Evolutionary conservation across 2,888 invertebrate genomes (phyloP), one percentile per base, ranked within the genome.

Genomic region (Artemia sp.): DNA sequence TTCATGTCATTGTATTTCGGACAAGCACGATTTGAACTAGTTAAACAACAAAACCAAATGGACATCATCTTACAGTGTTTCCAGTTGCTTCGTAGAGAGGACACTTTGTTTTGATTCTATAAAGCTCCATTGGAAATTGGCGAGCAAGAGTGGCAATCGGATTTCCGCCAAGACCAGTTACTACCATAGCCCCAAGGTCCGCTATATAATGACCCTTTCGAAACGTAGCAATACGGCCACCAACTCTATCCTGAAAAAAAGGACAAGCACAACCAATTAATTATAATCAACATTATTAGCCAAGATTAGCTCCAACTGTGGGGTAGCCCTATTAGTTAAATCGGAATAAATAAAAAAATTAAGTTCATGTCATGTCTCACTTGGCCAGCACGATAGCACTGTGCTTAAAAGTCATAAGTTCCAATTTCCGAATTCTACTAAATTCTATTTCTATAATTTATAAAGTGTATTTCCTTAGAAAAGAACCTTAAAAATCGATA

Each of bases 31-130:
- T 38, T 2, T 4, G 38, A 38, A 38, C 38, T 38, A 38, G 38
- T 38, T 6, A 38, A 38, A 38, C 38, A 38, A 38, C 6, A 38
- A 38, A 38, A 38, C 1, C 38, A 38, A 38, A 38, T 38, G 38
- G 38, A 38, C 6, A 38, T 38, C 51, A 51, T 75, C 77, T 79
- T 75, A 85, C 94, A 73, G 93, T 91, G 76, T 88, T 89, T 12
- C 96, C 97, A 75, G 88, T 90, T n/a, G 92, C 88, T 78, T 96
- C 95, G 79, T 92, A 98, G 24, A 98, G 81, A 0, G 96, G 95
- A 78, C 96, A 96, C 77, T 92, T 92, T 78, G 93, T 94, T 74
- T 90, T 86, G 73, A 97, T 94, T 77, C 92, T 90, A 76, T 92
- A 89, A 72, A 97, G 82, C 77, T 95, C 94, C 90, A 97, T 92